Evolutionary conservation across 1,140 invertebrate species (phyloP), one percentile per base, ranked within the genome.

Genomic region (Neuroterus valhalla): DNA sequence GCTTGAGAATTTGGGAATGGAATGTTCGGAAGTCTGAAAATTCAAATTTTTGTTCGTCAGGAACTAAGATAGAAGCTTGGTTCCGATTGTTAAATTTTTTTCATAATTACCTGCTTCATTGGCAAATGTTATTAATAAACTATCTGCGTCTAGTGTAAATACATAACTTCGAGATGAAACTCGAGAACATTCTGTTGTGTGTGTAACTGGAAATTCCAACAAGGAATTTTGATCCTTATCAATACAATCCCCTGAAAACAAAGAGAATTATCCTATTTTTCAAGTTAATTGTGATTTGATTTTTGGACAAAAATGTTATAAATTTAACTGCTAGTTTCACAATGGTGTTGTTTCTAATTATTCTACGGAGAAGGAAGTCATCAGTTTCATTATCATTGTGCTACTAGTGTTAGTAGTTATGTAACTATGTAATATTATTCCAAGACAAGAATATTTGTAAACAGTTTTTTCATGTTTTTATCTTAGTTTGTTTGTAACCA

Each of bases 1-100:
- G 93, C 87, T 96, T 95, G 74, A 92, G 92, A 82, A 96, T 92
- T 85, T 94, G 91, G 82, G 94, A 92, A 86, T 96, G 94, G 88
- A 97, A 96, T 76, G 92, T 93, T 87, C 93, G 92, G 82, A 94
- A 93, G 88, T 96, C 95, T 92, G 87, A 14, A 76, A 76, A 66
- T 62, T 42, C 6, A 50, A 43, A 43, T 62, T 62, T 26, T 26
- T n/a, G 1, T 62, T 55, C 15, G 8, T 21, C 21, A 26, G 14
- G 26, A 21, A 21, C 23, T 19, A 3, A 21, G 17, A 55, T 23
- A 42, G 17, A 46, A 19, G 68, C 43, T 66, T 70, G 26, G 46
- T 75, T 55, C 62, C 10, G 5, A 75, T 66, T 70, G 46, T 66
- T 21, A 10, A 38, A 38, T 15, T 55, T 26, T 11, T 73, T 66